Conservation (phyloP, 2,888 invertebrate species). For the Sarcophaga rosellei region DNA sequence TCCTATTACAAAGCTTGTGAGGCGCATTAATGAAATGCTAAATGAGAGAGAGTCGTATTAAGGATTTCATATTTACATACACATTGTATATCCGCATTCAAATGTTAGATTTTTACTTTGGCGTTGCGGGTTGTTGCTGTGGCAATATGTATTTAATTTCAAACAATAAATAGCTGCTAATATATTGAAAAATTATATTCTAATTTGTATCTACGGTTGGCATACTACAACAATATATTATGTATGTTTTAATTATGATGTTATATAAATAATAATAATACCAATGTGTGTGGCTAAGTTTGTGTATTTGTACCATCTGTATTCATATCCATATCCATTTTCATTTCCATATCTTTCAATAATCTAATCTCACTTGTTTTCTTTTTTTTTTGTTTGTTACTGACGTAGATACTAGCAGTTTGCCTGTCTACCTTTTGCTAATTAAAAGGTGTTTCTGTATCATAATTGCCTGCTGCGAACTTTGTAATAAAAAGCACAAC, state of each 20-base stretch:
- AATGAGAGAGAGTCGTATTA: not conserved
- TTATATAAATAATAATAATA: not conserved
- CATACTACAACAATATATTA: not conserved
- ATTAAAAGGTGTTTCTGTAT: constrained; percentile 1
- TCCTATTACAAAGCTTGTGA: not conserved
- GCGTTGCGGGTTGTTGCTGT: no score
- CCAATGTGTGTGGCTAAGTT: not conserved
- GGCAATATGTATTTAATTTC: no score
- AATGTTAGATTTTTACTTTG: no score
- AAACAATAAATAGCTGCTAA: no score
- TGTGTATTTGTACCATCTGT: not conserved
- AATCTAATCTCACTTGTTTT: constrained; percentile 4
- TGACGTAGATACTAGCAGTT: not conserved
- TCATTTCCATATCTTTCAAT: constrained; percentile 1
- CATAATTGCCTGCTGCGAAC: not conserved
- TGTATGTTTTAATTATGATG: not conserved
- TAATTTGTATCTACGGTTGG: not conserved
- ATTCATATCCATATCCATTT: not conserved
- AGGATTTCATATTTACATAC: no score
- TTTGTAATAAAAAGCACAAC: not conserved
- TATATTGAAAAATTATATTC: not conserved
- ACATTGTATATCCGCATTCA: no score
- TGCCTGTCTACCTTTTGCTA: not conserved
- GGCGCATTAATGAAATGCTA: not conserved
- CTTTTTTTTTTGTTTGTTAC: not conserved